Percentiles rank a stretch among this genome's conserved stretches.
phyloP scores from a whole-genome alignment of 1,140 invertebrate genomes.

The Leptinotarsa undecemlineata region DNA sequence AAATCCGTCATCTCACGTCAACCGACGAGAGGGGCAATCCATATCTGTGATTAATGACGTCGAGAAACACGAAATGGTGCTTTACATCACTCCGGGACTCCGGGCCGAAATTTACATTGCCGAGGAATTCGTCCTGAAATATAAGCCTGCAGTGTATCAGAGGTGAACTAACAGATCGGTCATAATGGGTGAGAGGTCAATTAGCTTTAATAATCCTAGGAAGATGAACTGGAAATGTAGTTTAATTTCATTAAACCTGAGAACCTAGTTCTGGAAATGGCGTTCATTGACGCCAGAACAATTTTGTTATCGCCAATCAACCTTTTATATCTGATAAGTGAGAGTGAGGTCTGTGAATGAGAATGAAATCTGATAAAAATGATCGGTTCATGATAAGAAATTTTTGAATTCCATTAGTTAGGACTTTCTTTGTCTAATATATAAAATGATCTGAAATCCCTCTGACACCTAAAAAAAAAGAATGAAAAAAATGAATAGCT shows the following conservation, averaged over 20 bases:
- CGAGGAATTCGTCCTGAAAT: slow-evolving; percentile 38
- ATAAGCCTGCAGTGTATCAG: background rate
- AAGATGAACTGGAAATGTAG: background rate
- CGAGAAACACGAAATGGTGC: slow-evolving; percentile 36
- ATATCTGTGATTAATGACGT: slow-evolving; percentile 39
- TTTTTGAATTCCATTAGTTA: no score
- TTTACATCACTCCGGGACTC: slow-evolving; percentile 38
- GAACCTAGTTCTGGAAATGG: no score
- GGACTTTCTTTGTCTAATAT: no score
- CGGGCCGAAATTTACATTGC: slow-evolving; percentile 31
- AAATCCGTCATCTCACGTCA: slow-evolving; percentile 31
- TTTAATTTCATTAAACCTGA: background rate
- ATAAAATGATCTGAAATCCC: no score
- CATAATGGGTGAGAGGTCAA: background rate
- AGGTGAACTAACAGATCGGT: background rate
- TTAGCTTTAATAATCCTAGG: background rate
- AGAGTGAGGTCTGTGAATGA: no score
- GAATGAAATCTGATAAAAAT: no score
- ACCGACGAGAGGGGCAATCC: slow-evolving; percentile 37
- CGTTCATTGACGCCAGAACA: no score
- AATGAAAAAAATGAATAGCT: no score
- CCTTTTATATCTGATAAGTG: no score
- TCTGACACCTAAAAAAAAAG: no score
- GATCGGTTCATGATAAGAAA: no score
- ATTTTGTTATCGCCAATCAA: no score